A percentile compares a stretch with the other conserved stretches of the same genome.
phyloP scores from a whole-genome alignment of 2,113 vertebrate species.

The Sander lucioperca region DNA sequence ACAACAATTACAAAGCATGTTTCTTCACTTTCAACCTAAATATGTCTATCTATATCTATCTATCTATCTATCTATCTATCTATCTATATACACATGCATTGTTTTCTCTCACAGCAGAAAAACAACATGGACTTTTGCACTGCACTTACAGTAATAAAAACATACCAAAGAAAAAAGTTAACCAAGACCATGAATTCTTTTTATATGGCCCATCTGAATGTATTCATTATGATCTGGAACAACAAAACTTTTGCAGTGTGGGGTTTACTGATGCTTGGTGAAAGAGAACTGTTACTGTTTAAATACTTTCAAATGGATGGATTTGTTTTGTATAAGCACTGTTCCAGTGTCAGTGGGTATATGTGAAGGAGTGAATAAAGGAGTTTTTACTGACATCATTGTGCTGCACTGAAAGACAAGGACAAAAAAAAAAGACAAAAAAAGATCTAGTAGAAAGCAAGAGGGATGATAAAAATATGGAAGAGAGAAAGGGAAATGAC shows the following conservation, averaged over 20 bases:
- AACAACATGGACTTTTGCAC: neutral
- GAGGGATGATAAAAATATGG: neutral
- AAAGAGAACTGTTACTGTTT: neutral
- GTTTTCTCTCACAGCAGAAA: neutral
- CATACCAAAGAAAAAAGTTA: no score
- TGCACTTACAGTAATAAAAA: no score
- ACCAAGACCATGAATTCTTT: neutral
- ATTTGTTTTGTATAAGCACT: neutral
- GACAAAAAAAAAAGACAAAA: neutral
- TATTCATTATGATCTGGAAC: neutral
- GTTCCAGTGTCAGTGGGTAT: neutral
- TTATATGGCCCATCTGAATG: neutral
- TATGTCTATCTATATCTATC: neutral
- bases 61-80: no score
- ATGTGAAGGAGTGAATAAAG: neutral
- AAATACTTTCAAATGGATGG: neutral
- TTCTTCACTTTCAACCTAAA: neutral
- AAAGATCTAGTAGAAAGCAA: neutral
- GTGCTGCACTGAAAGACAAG: conserved; percentile 6
- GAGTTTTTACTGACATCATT: neutral
- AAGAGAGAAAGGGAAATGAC: neutral
- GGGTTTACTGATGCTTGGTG: neutral
- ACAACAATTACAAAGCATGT: conserved; percentile 11
- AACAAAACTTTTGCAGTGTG: neutral
- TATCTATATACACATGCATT: no score